Conservation (phyloP, 2,888 invertebrate genomes). For the Minunthozetes semirufus region DNA sequence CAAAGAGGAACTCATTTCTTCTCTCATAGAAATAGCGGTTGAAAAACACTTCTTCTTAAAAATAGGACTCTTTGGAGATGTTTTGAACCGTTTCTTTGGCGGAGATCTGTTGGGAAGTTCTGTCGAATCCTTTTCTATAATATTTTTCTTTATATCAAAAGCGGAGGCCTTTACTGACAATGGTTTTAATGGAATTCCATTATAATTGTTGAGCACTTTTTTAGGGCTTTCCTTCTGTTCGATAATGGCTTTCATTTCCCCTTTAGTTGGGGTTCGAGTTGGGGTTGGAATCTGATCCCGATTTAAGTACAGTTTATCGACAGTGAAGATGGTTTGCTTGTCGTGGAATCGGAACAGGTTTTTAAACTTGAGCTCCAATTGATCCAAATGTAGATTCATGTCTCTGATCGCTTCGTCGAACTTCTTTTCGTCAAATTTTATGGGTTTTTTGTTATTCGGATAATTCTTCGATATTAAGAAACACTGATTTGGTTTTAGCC, state of each 20-base stretch:
- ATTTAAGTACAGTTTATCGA: background rate
- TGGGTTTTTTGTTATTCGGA: background rate
- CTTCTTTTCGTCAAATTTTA: background rate
- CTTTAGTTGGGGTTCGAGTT: no score
- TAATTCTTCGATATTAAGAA: background rate
- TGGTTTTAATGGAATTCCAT: background rate
- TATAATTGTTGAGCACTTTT: background rate
- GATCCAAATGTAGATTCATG: conserved; percentile 4
- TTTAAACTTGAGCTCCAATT: background rate
- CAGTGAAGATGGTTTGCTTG: background rate
- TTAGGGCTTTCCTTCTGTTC: background rate
- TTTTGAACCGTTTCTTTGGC: background rate
- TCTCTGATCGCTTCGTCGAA: background rate
- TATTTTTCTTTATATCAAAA: background rate
- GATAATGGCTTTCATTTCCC: background rate
- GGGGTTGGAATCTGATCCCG: background rate
- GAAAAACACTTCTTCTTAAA: background rate
- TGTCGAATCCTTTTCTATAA: background rate
- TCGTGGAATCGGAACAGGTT: background rate
- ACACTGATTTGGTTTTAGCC: background rate
- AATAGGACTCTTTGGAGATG: background rate
- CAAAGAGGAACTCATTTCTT: background rate
- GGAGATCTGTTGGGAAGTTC: background rate
- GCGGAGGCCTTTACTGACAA: background rate
- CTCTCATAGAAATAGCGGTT: background rate